These are phyloP conservation scores for Eupithecia inturbata DNA, from an alignment of 2,888 invertebrate species.

Conservation along the genomic window DNA sequence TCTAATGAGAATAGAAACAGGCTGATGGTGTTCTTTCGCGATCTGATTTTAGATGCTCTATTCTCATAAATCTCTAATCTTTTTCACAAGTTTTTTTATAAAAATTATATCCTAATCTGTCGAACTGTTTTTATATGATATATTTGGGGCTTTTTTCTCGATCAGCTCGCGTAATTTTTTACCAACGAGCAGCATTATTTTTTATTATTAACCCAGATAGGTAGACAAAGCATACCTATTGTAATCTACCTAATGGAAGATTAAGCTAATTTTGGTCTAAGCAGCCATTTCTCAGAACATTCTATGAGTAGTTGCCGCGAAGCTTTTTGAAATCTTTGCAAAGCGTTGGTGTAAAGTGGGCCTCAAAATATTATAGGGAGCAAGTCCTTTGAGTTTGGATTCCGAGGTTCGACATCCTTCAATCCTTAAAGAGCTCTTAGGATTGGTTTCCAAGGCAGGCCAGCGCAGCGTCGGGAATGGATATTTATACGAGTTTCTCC, in stretches of 20 bases:
- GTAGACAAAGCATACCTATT: not conserved
- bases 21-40: not conserved
- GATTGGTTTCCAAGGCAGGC: not conserved
- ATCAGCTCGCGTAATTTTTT: not conserved
- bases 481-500: conserved; percentile 4
- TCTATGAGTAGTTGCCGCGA: not conserved
- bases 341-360: not conserved
- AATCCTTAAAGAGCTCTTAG: not conserved
- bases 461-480: no score
- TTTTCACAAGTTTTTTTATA: not conserved
- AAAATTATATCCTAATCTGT: not conserved
- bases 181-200: not conserved
- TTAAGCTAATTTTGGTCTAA: not conserved
- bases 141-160: not conserved
- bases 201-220: no score
- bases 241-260: not conserved
- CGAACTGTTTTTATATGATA: not conserved
- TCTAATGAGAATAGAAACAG: conserved; percentile 6
- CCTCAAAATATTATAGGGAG: not conserved
- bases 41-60: not conserved
- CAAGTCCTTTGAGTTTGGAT: not conserved
- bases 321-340: not conserved
- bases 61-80: not conserved
- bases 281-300: not conserved
- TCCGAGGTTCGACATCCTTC: not conserved